phyloP scores from a whole-genome alignment of 2,797 vertebrate species.

The Scleropages formosus region DNA sequence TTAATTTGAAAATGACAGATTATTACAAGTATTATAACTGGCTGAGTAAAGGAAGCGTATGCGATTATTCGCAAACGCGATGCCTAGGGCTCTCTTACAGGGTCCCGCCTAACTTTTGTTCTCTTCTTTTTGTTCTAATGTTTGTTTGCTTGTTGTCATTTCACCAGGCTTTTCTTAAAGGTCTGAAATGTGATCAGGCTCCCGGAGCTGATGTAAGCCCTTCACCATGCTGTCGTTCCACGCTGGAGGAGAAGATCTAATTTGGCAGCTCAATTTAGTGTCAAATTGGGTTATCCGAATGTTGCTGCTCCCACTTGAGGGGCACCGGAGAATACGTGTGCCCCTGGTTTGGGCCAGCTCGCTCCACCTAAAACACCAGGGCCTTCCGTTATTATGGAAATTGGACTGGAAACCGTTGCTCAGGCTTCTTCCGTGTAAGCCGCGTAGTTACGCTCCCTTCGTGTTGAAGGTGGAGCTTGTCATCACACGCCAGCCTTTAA shows the following conservation, averaged over 20 bases:
- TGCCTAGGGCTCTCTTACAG: constrained; percentile 7
- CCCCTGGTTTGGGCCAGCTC: not conserved
- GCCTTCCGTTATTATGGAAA: too few species aligned
- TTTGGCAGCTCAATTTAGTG: constrained; percentile 33
- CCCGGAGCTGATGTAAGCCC: constrained; percentile 25
- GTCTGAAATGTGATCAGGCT: constrained; percentile 33
- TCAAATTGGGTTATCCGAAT: constrained; percentile 39
- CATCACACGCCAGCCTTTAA: too few species aligned
- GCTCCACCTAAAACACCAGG: not conserved
- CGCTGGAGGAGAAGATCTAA: constrained; percentile 30
- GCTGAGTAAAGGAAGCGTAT: constrained; percentile 25
- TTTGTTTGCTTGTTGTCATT: constrained; percentile 30
- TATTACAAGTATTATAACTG: constrained; percentile 21
- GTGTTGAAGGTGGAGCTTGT: too few species aligned
- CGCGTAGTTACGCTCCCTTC: not conserved
- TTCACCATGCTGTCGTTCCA: constrained; percentile 15
- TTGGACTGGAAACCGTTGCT: too few species aligned
- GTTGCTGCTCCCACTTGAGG: constrained; percentile 17
- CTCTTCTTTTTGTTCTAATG: constrained; percentile 23
- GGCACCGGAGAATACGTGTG: constrained; percentile 9
- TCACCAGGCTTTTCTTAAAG: constrained; percentile 27
- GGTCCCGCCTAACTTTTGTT: constrained; percentile 19
- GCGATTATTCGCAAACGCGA: constrained; percentile 16
- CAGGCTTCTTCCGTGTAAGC: not conserved
- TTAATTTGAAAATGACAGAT: constrained; percentile 37